Conservation (phyloP, 2,888 invertebrate species). For the Hirudinaria manillensis region DNA sequence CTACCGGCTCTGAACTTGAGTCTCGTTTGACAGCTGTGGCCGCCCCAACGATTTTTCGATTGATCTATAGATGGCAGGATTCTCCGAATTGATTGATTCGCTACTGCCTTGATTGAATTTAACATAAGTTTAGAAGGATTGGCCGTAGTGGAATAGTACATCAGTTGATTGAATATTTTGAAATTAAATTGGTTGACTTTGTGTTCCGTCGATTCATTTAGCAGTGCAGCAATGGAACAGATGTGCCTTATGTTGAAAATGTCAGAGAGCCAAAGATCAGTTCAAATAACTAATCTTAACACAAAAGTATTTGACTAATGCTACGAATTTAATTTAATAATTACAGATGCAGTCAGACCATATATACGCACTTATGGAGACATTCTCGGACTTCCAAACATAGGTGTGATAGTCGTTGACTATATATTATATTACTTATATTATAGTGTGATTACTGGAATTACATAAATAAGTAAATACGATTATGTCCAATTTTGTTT, state of each 20-base stretch:
- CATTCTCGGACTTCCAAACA: slow-evolving; percentile 9
- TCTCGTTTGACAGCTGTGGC: too few species aligned
- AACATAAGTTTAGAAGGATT: not conserved
- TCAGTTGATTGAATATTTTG: not conserved
- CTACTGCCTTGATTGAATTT: not conserved
- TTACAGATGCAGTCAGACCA: not conserved
- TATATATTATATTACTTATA: not conserved
- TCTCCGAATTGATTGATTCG: not conserved
- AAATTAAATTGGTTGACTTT: too few species aligned
- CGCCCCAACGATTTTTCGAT: too few species aligned
- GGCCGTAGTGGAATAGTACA: not conserved
- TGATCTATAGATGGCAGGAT: too few species aligned
- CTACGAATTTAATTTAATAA: too few species aligned
- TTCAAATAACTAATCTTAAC: too few species aligned
- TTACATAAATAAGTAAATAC: not conserved
- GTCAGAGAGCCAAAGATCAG: too few species aligned
- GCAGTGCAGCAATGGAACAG: too few species aligned
- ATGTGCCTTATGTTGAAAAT: too few species aligned
- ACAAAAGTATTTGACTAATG: too few species aligned
- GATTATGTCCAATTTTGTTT: slow-evolving; percentile 6
- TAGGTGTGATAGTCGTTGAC: not conserved
- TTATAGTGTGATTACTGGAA: not conserved
- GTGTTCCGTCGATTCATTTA: too few species aligned
- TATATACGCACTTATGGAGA: slow-evolving; percentile 11
- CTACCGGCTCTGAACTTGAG: too few species aligned